Base-by-base conservation (phyloP, 2,113 vertebrate species). In the Phrynosoma blainvillii region DNA sequence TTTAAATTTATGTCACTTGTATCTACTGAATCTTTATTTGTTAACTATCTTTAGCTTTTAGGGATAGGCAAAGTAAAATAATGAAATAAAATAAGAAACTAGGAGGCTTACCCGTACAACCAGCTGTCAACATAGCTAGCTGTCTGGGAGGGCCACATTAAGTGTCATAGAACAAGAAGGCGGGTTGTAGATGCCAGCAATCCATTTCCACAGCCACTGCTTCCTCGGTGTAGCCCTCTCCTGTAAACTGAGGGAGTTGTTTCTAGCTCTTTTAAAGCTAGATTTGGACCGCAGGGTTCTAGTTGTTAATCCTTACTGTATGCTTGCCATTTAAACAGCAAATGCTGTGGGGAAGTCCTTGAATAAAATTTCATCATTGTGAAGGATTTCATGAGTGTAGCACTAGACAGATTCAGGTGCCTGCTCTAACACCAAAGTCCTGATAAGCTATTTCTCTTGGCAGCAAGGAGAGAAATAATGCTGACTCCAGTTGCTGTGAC, bases 391-490 rank as follows among this genome's bases (percentile, higher is more conserved):
- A 23, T 47, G 82, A 56, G 82, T 81, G 54, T 42, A 76, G 32
- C 5, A 2, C n/a, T 25, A 18, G 18, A 32, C 25, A 65, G 66
- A 9, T 16, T 68, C 8, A 1, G 65, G 16, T 5, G 76, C 75
- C 42, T 79, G 2, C 79, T 36, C 21, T 32, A 16, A 32, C 42
- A 40, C 4, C 13, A 0, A 86, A 89, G 82, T 71, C 80, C 79
- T 89, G 81, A 90, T 89, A 83, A 16, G 8, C 56, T 52, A 8
- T 91, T 87, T 96, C 91, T 94, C 59, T 89, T 87, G 88, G 40
- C 93, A 99, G 98, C 98, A 71, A 98, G 97, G 92, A 98, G 98
- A 95, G 98, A 98, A 87, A 98, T 98, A 30, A 96, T 99, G 94
- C 90, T 99, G 86, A 95, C 93, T 47, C 98, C 98, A 0, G 90